Conservation (phyloP, 2,113 vertebrate genomes). For the Macaca fascicularis region T2T-MFA8v1.1 NC_088390.1:12251001-12251500, state of each 20-base stretch:
- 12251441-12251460: not conserved
- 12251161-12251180: not conserved
- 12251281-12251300: too few relatives aligned
- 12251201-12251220: not conserved
- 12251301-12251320: too few relatives aligned
- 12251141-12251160: not conserved
- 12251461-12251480: not conserved
- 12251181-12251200: not conserved
- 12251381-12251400: not conserved
- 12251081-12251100: not conserved
- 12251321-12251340: not conserved
- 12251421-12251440: not conserved
- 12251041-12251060: not conserved
- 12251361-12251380: not conserved
- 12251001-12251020: too few relatives aligned
- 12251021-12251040: too few relatives aligned
- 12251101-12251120: not conserved
- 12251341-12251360: not conserved
- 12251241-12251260: too few relatives aligned
- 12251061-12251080: not conserved
- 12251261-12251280: too few relatives aligned
- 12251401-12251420: not conserved
- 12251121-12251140: not conserved
- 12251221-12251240: too few relatives aligned
- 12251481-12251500: not conserved